Evolutionary conservation across 2,797 vertebrate genomes (phyloP).

Genomic region (Crocidura indochinensis): DNA sequence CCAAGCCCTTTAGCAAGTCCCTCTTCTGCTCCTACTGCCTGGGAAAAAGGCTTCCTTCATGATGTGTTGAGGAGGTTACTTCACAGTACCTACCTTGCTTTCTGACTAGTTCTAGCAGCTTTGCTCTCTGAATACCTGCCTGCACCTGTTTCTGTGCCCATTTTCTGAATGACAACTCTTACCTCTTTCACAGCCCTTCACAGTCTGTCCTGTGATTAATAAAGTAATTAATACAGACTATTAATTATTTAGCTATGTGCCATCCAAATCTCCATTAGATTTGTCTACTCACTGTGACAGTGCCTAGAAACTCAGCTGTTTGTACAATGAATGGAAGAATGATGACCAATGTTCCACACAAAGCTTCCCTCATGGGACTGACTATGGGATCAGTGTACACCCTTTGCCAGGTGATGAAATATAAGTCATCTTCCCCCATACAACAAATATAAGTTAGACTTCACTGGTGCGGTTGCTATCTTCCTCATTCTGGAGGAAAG

Average conservation of each 20-base stretch:
- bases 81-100: background rate
- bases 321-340: background rate
- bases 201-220: background rate
- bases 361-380: background rate
- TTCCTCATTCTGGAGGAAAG: background rate
- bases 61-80: background rate
- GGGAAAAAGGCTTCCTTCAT: constrained; percentile 12
- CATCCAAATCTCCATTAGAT: background rate
- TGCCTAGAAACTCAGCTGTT: background rate
- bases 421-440: background rate
- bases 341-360: background rate
- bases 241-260: background rate
- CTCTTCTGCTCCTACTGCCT: background rate
- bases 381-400: background rate
- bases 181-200: background rate
- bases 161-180: background rate
- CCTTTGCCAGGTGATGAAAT: fast-evolving
- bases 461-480: background rate
- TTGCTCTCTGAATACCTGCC: background rate
- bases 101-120: too few species aligned
- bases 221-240: background rate
- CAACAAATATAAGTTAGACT: background rate
- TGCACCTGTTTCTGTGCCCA: background rate
- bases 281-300: background rate
- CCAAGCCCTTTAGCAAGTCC: background rate